Conservation (phyloP, 2,113 vertebrate genomes). For the Malurus melanocephalus region DNA sequence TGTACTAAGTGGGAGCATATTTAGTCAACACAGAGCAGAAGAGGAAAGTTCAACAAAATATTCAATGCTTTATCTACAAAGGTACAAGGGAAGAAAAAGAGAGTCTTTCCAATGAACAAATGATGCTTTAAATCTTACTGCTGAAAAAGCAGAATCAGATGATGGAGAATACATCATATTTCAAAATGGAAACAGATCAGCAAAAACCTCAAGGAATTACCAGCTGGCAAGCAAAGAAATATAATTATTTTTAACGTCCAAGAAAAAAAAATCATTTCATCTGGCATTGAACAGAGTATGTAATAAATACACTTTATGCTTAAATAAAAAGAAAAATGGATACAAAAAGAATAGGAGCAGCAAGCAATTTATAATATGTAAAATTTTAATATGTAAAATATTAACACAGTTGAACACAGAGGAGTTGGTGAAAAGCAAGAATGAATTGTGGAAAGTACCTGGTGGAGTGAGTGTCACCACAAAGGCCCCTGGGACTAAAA, state of each 20-base stretch:
- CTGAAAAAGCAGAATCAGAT: neutral
- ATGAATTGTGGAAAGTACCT: neutral
- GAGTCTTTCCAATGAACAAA: neutral
- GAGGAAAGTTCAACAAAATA: slow-evolving; percentile 1
- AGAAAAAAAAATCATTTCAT: neutral
- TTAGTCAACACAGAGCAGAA: neutral
- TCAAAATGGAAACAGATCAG: neutral
- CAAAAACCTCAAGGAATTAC: neutral
- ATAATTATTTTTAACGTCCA: neutral
- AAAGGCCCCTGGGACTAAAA: neutral
- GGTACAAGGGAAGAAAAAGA: neutral
- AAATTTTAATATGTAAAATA: neutral
- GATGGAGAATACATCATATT: neutral
- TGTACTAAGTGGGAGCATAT: neutral
- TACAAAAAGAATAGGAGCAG: neutral
- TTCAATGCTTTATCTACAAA: neutral
- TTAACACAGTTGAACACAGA: neutral
- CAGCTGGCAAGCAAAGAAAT: neutral
- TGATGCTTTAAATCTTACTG: neutral
- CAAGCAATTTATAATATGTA: neutral
- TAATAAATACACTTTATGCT: neutral
- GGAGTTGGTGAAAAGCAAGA: neutral
- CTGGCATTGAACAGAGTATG: neutral
- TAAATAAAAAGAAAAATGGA: neutral
- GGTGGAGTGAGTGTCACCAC: neutral